Conservation (phyloP, 2,888 invertebrate species). For the Smittia aterrima region DNA sequence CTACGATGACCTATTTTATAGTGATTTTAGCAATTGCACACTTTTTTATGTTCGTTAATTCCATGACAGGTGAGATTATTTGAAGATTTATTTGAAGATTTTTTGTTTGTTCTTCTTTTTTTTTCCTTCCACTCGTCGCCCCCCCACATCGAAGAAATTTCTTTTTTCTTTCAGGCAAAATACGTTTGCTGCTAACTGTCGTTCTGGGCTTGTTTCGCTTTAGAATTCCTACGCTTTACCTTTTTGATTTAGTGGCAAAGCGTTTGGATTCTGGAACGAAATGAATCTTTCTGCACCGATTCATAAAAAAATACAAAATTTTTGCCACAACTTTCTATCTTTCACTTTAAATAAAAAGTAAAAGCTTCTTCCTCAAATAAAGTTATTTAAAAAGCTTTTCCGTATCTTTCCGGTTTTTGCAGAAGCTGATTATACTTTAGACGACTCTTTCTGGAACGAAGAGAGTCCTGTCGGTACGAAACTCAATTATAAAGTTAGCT, state of each 20-base stretch:
- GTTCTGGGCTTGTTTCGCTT: constrained; percentile 61
- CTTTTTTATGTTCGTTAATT: neutral
- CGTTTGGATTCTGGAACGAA: constrained; percentile 94
- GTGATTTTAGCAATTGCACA: neutral
- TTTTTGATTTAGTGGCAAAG: constrained; percentile 74
- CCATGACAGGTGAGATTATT: constrained; percentile 6
- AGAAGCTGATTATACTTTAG: constrained; percentile 90
- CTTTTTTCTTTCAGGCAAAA: too few relatives aligned
- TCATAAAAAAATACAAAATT: neutral
- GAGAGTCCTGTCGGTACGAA: constrained; percentile 85
- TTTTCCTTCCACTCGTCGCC: neutral
- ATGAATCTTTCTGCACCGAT: constrained; percentile 47
- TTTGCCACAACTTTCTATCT: neutral
- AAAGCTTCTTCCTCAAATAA: too few relatives aligned
- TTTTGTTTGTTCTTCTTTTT: neutral
- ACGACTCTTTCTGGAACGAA: constrained; percentile 91
- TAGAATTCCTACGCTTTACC: constrained; percentile 98
- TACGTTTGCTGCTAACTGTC: neutral
- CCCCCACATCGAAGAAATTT: too few relatives aligned
- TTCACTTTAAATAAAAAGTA: neutral
- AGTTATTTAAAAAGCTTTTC: too few relatives aligned
- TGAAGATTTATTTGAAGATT: neutral
- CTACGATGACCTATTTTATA: neutral
- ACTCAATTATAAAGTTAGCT: constrained; percentile 45
- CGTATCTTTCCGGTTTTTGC: constrained; percentile 60